phyloP scores from a whole-genome alignment of 2,888 invertebrate genomes.

The Zygothrica quintamaculata region DNA sequence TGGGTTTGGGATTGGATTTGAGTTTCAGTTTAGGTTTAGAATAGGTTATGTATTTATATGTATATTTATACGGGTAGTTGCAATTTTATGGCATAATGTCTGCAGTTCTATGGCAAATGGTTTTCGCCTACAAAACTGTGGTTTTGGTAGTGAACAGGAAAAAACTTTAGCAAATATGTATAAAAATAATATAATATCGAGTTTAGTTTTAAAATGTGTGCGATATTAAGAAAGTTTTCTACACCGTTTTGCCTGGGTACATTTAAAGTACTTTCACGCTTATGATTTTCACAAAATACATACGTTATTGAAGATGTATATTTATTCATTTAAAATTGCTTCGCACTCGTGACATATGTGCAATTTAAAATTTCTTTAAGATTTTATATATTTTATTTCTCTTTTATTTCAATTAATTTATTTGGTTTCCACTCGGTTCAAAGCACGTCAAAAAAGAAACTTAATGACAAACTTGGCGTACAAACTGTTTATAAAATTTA shows the following conservation, averaged over 20 bases:
- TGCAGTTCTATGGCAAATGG: no score
- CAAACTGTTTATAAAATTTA: constrained; percentile 2
- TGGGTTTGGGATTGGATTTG: constrained; percentile 25
- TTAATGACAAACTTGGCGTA: constrained; percentile 15
- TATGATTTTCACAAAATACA: constrained; percentile 30
- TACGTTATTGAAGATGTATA: constrained; percentile 23
- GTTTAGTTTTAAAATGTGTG: constrained; percentile 41
- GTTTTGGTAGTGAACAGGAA: constrained; percentile 8
- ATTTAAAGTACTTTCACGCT: constrained; percentile 65
- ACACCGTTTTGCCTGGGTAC: constrained; percentile 49
- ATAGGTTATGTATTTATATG: constrained; percentile 4
- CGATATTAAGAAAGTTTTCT: constrained; percentile 45
- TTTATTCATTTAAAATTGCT: constrained; percentile 61
- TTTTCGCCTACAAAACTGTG: neutral
- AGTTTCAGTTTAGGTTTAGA: constrained; percentile 6
- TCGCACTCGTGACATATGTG: constrained; percentile 60
- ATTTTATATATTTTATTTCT: constrained; percentile 23
- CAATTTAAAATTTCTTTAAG: constrained; percentile 51
- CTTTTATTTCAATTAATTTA: constrained; percentile 84
- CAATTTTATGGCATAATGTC: constrained; percentile 3
- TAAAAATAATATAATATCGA: constrained; percentile 25
- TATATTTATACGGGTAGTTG: no score
- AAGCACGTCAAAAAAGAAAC: constrained; percentile 84
- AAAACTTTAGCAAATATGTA: constrained; percentile 29
- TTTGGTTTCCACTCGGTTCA: constrained; percentile 92